These are phyloP conservation scores for Erinaceus europaeus DNA, from an alignment of 2,113 vertebrate genomes.

Conservation along the genomic window DNA sequence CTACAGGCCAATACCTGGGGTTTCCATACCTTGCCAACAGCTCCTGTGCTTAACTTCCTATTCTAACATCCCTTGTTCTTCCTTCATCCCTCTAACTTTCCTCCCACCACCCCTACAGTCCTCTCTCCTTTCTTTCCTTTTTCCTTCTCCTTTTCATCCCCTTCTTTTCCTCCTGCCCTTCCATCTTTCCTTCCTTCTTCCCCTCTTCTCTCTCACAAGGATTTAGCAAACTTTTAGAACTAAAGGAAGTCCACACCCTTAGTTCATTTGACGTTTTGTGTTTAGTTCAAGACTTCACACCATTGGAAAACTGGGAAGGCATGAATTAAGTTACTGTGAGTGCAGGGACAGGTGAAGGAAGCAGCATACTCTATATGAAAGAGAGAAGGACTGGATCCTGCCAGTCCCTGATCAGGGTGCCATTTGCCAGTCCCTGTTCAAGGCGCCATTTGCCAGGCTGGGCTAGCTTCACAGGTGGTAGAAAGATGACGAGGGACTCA, in stretches of 20 bases:
- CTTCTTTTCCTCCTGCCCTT: rapidly evolving
- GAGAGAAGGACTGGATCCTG: neutral
- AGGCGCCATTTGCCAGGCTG: no score
- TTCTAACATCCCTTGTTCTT: no score
- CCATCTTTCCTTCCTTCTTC: neutral
- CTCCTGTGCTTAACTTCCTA: no score
- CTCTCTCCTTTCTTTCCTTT: neutral
- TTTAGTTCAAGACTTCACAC: neutral
- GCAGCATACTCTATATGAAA: neutral
- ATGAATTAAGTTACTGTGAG: neutral
- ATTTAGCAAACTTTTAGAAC: neutral
- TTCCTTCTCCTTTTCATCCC: rapidly evolving
- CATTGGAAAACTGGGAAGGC: neutral
- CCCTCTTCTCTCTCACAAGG: no score
- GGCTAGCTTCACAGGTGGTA: no score
- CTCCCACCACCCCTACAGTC: no score
- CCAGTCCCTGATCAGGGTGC: no score
- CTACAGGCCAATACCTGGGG: neutral
- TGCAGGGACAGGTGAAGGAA: neutral
- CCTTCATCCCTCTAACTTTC: no score
- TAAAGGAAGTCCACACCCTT: neutral
- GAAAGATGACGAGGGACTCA: no score
- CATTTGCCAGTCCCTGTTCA: no score
- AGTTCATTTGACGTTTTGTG: neutral
- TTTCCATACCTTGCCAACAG: neutral